phyloP scores from a whole-genome alignment of 2,797 vertebrate genomes.

The Chelidonichthys spinosus region DNA sequence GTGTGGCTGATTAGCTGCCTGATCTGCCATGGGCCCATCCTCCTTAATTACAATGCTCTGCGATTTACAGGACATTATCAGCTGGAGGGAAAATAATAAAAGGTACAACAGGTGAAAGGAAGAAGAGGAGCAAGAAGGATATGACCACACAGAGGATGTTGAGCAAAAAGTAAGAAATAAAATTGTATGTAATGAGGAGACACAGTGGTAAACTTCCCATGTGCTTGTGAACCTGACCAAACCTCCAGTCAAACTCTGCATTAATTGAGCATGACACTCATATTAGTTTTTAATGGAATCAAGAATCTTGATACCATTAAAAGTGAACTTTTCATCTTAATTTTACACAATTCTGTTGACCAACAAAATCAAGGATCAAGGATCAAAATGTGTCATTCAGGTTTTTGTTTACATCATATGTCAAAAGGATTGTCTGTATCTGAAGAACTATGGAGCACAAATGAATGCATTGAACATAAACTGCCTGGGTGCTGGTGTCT shows the following conservation, averaged over 20 bases:
- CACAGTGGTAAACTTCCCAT: neutral
- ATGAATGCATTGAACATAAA: neutral
- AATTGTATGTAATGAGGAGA: neutral
- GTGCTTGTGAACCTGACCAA: neutral
- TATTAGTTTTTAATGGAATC: neutral
- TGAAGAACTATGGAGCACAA: neutral
- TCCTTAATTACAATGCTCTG: constrained; percentile 66
- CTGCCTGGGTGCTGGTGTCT: neutral
- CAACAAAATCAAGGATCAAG: too few relatives aligned
- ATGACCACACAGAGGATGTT: neutral
- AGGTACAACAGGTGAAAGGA: constrained; percentile 16
- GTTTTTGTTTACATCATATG: neutral
- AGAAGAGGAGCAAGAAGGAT: constrained; percentile 4
- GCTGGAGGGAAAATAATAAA: constrained; percentile 50
- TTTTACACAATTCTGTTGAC: neutral
- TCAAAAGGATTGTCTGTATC: neutral
- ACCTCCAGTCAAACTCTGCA: too few relatives aligned
- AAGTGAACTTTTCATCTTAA: too few relatives aligned
- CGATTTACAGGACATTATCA: constrained; percentile 66
- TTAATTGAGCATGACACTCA: neutral
- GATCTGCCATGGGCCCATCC: constrained; percentile 68
- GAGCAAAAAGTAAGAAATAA: neutral
- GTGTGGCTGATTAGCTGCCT: constrained; percentile 72
- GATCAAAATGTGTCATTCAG: neutral
- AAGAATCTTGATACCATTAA: neutral